Base-by-base conservation (phyloP, 2,888 invertebrate genomes). In the Pyrgus malvae region DNA sequence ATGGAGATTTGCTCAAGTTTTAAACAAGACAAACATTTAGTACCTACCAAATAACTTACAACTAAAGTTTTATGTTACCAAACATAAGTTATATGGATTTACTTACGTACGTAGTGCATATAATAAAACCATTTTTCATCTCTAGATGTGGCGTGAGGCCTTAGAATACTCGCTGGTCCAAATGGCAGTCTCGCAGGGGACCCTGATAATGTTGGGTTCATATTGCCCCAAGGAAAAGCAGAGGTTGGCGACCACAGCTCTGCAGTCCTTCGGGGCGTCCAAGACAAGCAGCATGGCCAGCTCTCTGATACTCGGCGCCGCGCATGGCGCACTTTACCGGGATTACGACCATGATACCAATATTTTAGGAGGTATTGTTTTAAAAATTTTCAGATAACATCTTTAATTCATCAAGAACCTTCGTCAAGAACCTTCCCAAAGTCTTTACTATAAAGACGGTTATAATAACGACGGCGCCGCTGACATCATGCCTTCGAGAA, bases 81-180 rank as follows among this genome's bases (percentile, higher is more conserved):
- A n/a, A n/a, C n/a, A n/a, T n/a, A n/a, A n/a, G n/a, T n/a, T n/a
- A n/a, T n/a, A n/a, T n/a, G n/a, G n/a, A n/a, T n/a, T n/a, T n/a
- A n/a, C n/a, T n/a, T n/a, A n/a, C n/a, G n/a, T n/a, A 1, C 11
- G 5, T 37, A 23, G 16, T 37, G 17, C 21, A 27, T 2, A 27
- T 27, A 7, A 4, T 27, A 27, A 27, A 27, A 7, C 8, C 38
- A 19, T 25, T 33, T 33, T 3, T 11, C 2, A 6, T 14, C 5
- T 16, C 1, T 67, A 90, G 88, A 77, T 91, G 33, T 91, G 90
- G 90, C 79, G 81, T 0, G 78, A 83, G 37, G 90, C 90, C 1
- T 64, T 85, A 16, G 89, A 90, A 60, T 89, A 82, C 58, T 66
- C 83, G 0, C 67, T 90, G 0, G 51, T 91, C 8, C 76, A 90